phyloP scores from a whole-genome alignment of 1,140 invertebrate species.

The Araneus ventricosus region DNA sequence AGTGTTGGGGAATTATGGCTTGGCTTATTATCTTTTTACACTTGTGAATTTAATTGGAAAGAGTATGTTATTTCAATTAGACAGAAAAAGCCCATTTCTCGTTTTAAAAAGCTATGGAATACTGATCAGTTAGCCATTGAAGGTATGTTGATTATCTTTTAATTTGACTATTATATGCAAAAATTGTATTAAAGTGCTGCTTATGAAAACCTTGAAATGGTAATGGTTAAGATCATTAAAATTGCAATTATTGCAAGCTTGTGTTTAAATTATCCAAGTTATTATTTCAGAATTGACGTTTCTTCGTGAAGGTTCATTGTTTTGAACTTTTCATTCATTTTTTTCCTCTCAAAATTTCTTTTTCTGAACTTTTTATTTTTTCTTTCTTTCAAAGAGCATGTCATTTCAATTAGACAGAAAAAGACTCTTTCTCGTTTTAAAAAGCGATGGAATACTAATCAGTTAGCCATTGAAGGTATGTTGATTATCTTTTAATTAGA shows the following conservation, averaged over 20 bases:
- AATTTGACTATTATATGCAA: too few species aligned
- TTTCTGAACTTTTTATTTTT: too few species aligned
- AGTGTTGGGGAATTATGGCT: conserved; percentile 83
- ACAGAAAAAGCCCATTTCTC: conserved; percentile 80
- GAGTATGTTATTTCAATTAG: conserved; percentile 83
- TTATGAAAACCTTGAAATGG: too few species aligned
- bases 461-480: conserved; percentile 83
- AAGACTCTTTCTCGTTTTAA: conserved; percentile 82
- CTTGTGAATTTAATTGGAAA: conserved; percentile 83
- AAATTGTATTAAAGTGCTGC: too few species aligned
- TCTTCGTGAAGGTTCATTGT: too few species aligned
- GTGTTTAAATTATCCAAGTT: too few species aligned
- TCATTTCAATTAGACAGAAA: conserved; percentile 83
- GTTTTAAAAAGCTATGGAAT: conserved; percentile 84
- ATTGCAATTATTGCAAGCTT: too few species aligned
- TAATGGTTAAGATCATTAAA: too few species aligned
- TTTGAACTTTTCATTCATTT: too few species aligned
- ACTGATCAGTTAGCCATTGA: conserved; percentile 83
- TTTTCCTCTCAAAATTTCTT: too few species aligned
- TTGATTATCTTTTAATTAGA: background rate
- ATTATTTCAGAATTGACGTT: too few species aligned
- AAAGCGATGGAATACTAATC: conserved; percentile 83
- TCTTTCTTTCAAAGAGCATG: conserved; percentile 81
- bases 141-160: conserved; percentile 78
- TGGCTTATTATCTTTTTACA: conserved; percentile 83